Percentiles rank a stretch among this genome's conserved stretches.
phyloP scores from a whole-genome alignment of 2,113 vertebrate species.

The Chaenogobius annularis region DNA sequence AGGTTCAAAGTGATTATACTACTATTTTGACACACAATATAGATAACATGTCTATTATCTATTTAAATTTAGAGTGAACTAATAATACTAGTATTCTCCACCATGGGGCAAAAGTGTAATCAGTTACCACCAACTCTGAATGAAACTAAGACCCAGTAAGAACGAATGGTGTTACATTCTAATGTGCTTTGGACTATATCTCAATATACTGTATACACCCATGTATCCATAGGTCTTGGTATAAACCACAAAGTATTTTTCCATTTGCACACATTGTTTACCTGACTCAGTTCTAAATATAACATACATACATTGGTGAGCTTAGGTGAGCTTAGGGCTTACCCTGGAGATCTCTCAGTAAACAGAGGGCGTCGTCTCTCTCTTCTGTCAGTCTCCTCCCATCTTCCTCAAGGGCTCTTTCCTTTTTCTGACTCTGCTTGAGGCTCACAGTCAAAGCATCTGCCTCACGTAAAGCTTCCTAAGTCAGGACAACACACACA shows the following conservation, averaged over 20 bases:
- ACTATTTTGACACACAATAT: background rate
- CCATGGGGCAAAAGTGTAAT: background rate
- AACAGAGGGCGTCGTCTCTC: slow-evolving; percentile 63
- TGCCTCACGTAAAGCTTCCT: slow-evolving; percentile 70
- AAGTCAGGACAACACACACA: slow-evolving; percentile 17
- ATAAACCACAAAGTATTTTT: background rate
- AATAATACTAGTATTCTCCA: background rate
- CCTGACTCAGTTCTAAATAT: background rate
- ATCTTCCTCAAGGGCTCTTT: slow-evolving; percentile 71
- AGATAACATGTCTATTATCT: no score
- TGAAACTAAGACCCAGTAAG: no score
- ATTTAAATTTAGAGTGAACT: background rate
- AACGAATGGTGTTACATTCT: no score
- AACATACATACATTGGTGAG: background rate
- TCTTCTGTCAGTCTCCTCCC: slow-evolving; percentile 73
- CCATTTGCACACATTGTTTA: background rate
- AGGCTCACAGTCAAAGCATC: slow-evolving; percentile 65
- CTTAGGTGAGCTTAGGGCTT: slow-evolving; percentile 19
- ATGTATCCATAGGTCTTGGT: no score
- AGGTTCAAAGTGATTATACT: background rate
- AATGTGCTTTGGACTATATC: no score
- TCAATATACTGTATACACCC: no score
- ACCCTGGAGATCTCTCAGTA: slow-evolving; percentile 77
- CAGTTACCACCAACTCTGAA: no score
- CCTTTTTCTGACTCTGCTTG: slow-evolving; percentile 75